Percentiles rank a stretch among this genome's conserved stretches.
phyloP scores from a whole-genome alignment of 1,140 invertebrate species.

The Popillia japonica region DNA sequence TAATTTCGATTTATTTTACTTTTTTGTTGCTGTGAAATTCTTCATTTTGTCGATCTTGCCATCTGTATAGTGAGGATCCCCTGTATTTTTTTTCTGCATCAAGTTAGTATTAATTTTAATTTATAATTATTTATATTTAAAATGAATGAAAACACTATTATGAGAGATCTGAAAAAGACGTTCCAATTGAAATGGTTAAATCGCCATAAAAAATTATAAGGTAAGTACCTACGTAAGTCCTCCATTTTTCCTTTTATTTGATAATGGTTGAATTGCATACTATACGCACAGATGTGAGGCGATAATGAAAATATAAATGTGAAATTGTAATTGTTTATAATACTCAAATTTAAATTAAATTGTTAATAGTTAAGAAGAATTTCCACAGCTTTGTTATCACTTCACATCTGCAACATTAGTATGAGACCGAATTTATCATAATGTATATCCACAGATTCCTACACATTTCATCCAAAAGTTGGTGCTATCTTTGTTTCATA shows the following conservation, averaged over 20 bases:
- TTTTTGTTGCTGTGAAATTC: slow-evolving; percentile 36
- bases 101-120: slow-evolving; percentile 36
- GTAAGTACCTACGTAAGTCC: slow-evolving; percentile 40
- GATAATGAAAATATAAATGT: background rate
- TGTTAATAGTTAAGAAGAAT: slow-evolving; percentile 3
- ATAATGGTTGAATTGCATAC: background rate
- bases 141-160: slow-evolving; percentile 23
- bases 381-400: background rate
- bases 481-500: slow-evolving; percentile 31
- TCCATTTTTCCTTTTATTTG: slow-evolving; percentile 22
- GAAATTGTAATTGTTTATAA: background rate
- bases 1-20: background rate
- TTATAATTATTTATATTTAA: slow-evolving; percentile 33
- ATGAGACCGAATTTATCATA: slow-evolving; percentile 9
- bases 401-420: slow-evolving; percentile 10
- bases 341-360: background rate
- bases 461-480: slow-evolving; percentile 27
- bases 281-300: background rate
- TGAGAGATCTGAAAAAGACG: slow-evolving; percentile 11
- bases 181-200: slow-evolving; percentile 24
- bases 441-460: slow-evolving; percentile 6
- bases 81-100: slow-evolving; percentile 39
- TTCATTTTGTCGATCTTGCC: slow-evolving; percentile 48
- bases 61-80: slow-evolving; percentile 39
- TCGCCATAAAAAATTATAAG: slow-evolving; percentile 42